phyloP scores from a whole-genome alignment of 53 echinoderm and acorn worm species.

The Actinopyga echinites region DNA sequence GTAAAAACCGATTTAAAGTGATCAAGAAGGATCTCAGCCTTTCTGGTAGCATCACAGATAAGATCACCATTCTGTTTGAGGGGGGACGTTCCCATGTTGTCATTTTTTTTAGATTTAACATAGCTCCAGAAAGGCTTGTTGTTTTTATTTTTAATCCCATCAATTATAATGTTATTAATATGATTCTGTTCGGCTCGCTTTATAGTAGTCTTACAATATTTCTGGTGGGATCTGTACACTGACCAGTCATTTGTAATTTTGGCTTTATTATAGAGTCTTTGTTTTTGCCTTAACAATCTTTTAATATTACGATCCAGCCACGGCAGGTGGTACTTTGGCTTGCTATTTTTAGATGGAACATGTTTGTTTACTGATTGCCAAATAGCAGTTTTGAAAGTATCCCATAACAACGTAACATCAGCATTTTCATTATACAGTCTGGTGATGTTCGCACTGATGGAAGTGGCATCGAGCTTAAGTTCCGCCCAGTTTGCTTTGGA shows the following conservation, averaged over 20 bases:
- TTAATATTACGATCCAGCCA: no score
- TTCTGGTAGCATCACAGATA: no score
- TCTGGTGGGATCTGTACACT: background rate
- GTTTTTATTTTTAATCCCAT: background rate
- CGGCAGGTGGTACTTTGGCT: no score
- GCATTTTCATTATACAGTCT: background rate
- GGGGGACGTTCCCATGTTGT: background rate
- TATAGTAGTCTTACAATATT: background rate
- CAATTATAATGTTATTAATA: background rate
- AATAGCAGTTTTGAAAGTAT: background rate
- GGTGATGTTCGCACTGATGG: no score
- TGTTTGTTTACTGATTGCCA: background rate
- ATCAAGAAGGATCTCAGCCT: background rate
- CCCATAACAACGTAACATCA: background rate
- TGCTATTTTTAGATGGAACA: background rate
- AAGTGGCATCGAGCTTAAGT: background rate
- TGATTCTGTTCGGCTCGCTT: background rate
- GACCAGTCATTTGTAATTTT: background rate
- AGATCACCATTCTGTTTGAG: background rate
- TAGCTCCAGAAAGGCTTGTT: no score
- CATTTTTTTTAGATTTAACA: background rate
- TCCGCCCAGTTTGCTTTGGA: background rate
- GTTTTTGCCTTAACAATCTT: background rate
- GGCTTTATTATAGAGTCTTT: constrained; percentile 2
- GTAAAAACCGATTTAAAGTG: background rate